Conservation (phyloP, 2,113 vertebrate genomes). For the Heterotilapia buettikoferi region DNA sequence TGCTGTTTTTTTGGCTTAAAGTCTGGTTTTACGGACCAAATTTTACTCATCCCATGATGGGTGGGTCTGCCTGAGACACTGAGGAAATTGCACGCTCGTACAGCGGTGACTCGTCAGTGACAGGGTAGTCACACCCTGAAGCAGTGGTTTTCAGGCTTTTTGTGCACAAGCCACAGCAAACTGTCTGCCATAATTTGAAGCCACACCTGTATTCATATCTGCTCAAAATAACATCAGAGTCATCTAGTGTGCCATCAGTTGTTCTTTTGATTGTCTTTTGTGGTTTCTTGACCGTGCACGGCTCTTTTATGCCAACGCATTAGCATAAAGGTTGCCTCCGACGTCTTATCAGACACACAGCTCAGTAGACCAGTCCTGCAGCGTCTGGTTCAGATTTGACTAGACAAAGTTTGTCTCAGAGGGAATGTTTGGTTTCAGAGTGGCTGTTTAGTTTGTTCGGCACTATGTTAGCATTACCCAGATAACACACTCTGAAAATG, state of each 20-base stretch:
- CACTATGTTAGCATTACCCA: not conserved
- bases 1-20: not conserved
- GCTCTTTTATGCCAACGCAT: not conserved
- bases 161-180: not conserved
- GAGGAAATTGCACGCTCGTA: not conserved
- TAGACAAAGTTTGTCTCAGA: not conserved
- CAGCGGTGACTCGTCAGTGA: not conserved
- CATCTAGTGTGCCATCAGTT: not conserved
- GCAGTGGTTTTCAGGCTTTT: not conserved
- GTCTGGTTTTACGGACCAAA: not conserved
- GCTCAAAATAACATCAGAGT: not conserved
- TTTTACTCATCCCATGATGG: rapidly evolving
- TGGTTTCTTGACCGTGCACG: not conserved
- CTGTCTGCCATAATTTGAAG: not conserved
- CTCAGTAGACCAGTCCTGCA: not conserved
- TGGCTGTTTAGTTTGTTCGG: not conserved
- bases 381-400: not conserved
- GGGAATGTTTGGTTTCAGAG: not conserved
- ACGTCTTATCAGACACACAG: not conserved
- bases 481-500: not conserved
- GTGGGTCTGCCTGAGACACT: not conserved
- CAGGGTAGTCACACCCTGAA: not conserved
- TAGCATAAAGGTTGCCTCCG: not conserved
- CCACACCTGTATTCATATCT: not conserved
- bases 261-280: not conserved